These are phyloP conservation scores for Drosophila willistoni DNA, from an alignment of 1,140 invertebrate genomes.

Conservation along the genomic window DNA sequence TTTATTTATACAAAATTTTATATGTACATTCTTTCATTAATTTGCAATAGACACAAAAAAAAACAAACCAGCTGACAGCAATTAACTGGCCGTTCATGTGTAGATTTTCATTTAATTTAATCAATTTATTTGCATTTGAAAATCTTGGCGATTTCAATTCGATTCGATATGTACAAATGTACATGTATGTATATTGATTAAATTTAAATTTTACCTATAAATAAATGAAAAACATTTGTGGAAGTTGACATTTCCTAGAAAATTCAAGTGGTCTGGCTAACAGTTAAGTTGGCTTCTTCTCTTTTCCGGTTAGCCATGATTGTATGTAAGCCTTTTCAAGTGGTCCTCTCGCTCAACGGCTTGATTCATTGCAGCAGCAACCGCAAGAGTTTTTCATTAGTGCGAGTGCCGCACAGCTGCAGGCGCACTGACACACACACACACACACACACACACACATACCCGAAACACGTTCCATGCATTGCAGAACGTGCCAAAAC, in stretches of 20 bases:
- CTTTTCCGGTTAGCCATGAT: slow-evolving; percentile 6
- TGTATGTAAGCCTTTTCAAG: slow-evolving; percentile 8
- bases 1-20: too few species aligned
- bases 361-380: slow-evolving; percentile 22
- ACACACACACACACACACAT: slow-evolving; percentile 26
- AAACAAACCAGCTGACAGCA: too few species aligned
- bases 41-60: too few species aligned
- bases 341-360: slow-evolving; percentile 12
- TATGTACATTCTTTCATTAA: too few species aligned
- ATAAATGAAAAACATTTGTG: too few species aligned
- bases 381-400: slow-evolving; percentile 74
- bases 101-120: too few species aligned
- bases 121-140: too few species aligned
- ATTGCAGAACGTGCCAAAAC: slow-evolving; percentile 73
- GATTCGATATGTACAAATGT: too few species aligned
- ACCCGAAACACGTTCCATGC: slow-evolving; percentile 52
- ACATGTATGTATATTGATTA: too few species aligned
- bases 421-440: slow-evolving; percentile 27
- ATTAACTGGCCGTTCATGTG: too few species aligned
- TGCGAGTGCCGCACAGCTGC: slow-evolving; percentile 68
- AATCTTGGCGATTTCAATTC: too few species aligned
- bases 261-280: background rate
- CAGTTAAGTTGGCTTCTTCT: background rate
- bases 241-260: background rate
- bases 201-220: too few species aligned